Base-by-base conservation (phyloP, 2,113 vertebrate genomes). In the Zosterops lateralis region DNA sequence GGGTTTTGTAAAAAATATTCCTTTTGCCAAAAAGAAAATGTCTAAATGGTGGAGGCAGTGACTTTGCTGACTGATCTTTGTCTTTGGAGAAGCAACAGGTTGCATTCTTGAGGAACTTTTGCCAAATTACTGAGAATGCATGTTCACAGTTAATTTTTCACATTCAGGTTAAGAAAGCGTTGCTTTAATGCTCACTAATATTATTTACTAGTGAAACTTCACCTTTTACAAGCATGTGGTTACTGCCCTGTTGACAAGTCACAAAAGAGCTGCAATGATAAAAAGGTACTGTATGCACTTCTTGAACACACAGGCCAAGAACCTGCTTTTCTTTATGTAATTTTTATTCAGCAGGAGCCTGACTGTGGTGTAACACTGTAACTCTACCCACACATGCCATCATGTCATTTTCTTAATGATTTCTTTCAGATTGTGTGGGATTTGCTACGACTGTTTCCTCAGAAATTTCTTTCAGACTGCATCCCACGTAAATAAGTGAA, bases 401-500 rank as follows among this genome's bases (percentile, higher is more conserved):
- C 78, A 32, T 93, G 92, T 89, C 68, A 88, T 93, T 91, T 76
- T 78, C 87, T 88, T 97, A 94, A 94, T 87, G 62, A 79, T 78
- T 93, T 75, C 90, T 92, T 95, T 82, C 75, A 94, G 88, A 95
- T 84, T 89, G 73, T 91, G 87, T 97, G 81, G 92, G 86, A 91
- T 94, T 94, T n/a, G 7, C 38, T 87, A 17, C 1, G 10, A 80
- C 81, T 75, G 84, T 38, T 60, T 62, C 68, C 79, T 85, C 44
- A 66, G 87, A 86, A 94, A 70, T 66, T 42, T 70, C 87, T 80
- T 85, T 86, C 45, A 92, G 72, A 54, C 84, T 84, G 61, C 76
- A 75, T 89, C 86, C 89, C 94, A 89, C 58, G 5, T 68, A 54
- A 64, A 44, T 72, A 72, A 62, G 17, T 14, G 38, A 84, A 84